phyloP scores from a whole-genome alignment of 2,888 invertebrate species.

The Protula sp. region DNA sequence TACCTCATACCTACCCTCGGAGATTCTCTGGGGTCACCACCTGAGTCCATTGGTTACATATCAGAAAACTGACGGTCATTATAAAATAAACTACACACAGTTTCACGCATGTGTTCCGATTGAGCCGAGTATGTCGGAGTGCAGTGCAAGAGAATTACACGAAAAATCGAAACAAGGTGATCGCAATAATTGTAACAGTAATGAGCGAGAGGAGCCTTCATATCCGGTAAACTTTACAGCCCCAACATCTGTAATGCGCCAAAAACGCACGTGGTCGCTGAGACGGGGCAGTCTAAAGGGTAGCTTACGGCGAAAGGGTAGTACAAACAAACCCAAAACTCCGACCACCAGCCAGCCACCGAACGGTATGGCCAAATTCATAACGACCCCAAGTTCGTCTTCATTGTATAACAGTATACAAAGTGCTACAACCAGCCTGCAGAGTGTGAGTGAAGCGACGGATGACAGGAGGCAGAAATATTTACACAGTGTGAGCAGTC shows the following conservation, averaged over 20 bases:
- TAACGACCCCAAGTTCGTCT: no score
- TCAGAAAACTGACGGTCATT: background rate
- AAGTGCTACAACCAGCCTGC: no score
- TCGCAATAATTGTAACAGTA: background rate
- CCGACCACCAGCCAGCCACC: no score
- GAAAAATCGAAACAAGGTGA: background rate
- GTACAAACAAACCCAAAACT: background rate
- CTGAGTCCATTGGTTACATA: background rate
- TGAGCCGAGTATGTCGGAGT: background rate
- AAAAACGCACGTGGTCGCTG: background rate
- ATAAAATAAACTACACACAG: background rate
- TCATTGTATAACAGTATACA: no score
- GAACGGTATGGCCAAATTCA: no score
- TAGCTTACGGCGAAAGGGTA: background rate
- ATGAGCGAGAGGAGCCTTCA: background rate
- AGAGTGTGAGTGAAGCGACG: no score
- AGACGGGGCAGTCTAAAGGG: background rate
- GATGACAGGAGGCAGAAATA: no score
- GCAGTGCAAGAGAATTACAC: background rate
- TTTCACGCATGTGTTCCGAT: background rate
- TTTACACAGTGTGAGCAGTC: no score
- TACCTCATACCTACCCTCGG: background rate
- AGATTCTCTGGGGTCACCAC: constrained; percentile 1
- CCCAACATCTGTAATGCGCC: background rate
- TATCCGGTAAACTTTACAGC: background rate